phyloP scores from a whole-genome alignment of 2,113 vertebrate species.

The Bombycilla garrulus region DNA sequence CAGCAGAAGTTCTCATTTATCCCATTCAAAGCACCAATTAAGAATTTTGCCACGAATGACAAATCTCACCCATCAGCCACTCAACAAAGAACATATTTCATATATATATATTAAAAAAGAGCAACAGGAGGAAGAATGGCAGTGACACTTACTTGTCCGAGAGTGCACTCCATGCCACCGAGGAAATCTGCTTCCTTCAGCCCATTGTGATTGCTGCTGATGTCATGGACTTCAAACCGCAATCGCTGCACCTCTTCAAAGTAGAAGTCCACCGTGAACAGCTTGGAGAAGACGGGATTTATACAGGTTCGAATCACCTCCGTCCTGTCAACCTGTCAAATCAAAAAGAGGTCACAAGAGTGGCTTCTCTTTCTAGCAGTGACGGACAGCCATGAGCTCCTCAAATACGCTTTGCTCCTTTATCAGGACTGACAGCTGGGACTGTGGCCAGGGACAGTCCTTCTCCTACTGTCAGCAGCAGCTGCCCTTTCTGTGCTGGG shows the following conservation, averaged over 20 bases:
- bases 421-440: neutral
- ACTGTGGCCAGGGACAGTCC: neutral
- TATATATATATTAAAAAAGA: neutral
- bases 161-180: conserved; percentile 93
- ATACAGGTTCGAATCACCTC: conserved; percentile 93
- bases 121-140: neutral
- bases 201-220: conserved; percentile 89
- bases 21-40: neutral
- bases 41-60: neutral
- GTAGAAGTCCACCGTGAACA: conserved; percentile 95
- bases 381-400: neutral
- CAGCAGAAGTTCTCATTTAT: neutral
- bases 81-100: neutral
- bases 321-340: conserved; percentile 90
- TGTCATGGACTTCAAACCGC: conserved; percentile 90
- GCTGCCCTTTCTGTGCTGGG: neutral
- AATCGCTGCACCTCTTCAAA: conserved; percentile 96
- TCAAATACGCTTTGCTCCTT: neutral
- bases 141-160: conserved; percentile 83
- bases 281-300: conserved; percentile 91
- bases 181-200: conserved; percentile 89
- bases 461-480: neutral
- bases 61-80: neutral
- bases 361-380: neutral
- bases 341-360: neutral